A percentile compares a stretch with the other conserved stretches of the same genome.
These are phyloP conservation scores for Ranitomeya imitator DNA, from an alignment of 2,113 vertebrate genomes.

Conservation along the genomic window DNA sequence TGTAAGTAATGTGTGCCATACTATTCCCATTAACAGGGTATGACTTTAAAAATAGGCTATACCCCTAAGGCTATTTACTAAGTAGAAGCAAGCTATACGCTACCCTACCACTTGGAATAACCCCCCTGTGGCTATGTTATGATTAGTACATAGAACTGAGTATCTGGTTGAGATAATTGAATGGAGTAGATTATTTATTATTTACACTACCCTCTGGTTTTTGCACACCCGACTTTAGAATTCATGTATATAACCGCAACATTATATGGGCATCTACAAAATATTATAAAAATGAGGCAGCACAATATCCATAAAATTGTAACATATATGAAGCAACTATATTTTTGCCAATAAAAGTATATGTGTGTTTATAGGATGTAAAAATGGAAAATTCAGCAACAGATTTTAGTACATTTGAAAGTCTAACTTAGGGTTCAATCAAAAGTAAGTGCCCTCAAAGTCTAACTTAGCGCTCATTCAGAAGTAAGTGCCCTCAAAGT, in stretches of 20 bases:
- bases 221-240: background rate
- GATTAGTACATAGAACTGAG: slow-evolving; percentile 1
- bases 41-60: slow-evolving; percentile 21
- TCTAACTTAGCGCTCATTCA: no score
- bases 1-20: background rate
- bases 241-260: background rate
- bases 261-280: background rate
- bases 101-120: slow-evolving; percentile 26
- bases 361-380: background rate
- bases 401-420: background rate
- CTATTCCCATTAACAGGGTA: background rate
- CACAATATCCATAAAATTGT: background rate
- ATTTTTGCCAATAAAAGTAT: background rate
- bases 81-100: slow-evolving; percentile 1
- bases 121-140: slow-evolving; percentile 46
- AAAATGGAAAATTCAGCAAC: background rate
- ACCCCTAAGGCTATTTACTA: slow-evolving; percentile 21
- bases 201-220: background rate
- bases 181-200: slow-evolving; percentile 22
- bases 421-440: no score
- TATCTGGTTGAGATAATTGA: background rate
- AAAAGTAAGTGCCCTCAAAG: no score
- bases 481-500: no score
- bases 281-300: background rate
- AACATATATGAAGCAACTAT: background rate